Percentiles rank a stretch among this genome's conserved stretches.
These are phyloP conservation scores for Poecilobothrus nobilitatus DNA, from an alignment of 2,888 invertebrate species.

Conservation along the genomic window DNA sequence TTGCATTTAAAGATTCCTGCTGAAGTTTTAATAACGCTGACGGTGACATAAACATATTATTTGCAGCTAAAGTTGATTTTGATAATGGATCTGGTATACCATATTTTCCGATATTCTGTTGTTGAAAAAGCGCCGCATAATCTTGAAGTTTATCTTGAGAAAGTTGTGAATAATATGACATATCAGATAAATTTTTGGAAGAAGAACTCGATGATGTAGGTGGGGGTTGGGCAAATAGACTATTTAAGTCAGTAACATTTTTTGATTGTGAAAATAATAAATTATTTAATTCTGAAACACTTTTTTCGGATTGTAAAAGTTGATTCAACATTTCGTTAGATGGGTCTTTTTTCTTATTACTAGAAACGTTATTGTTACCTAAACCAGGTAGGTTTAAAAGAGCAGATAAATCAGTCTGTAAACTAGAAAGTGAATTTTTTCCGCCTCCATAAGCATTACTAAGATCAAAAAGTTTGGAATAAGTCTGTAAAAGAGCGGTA, in stretches of 20 bases:
- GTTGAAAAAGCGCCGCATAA: slow-evolving; percentile 45
- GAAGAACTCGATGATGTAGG: slow-evolving; percentile 27
- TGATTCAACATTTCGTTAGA: slow-evolving; percentile 39
- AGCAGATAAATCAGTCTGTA: slow-evolving; percentile 37
- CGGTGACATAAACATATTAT: slow-evolving; percentile 70
- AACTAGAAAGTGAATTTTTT: slow-evolving; percentile 28
- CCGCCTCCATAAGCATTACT: slow-evolving; percentile 35
- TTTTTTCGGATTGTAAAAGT: slow-evolving; percentile 38
- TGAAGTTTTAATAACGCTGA: slow-evolving; percentile 62
- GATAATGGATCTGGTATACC: slow-evolving; percentile 66
- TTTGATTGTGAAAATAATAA: slow-evolving; percentile 41
- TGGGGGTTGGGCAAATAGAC: slow-evolving; percentile 37
- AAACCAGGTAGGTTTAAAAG: slow-evolving; percentile 33
- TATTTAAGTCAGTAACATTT: slow-evolving; percentile 38
- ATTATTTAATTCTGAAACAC: slow-evolving; percentile 37
- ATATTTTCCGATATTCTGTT: slow-evolving; percentile 42
- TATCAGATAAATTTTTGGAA: slow-evolving; percentile 28
- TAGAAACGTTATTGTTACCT: slow-evolving; percentile 17
- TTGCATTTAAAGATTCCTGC: slow-evolving; percentile 43
- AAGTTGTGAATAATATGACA: slow-evolving; percentile 39
- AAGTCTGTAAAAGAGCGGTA: slow-evolving; percentile 39
- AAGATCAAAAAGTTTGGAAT: slow-evolving; percentile 41
- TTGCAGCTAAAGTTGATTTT: slow-evolving; percentile 64
- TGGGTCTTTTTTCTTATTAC: slow-evolving; percentile 16
- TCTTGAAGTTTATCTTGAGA: slow-evolving; percentile 47